These are phyloP conservation scores for Agrochola lychnidis DNA, from an alignment of 2,888 invertebrate genomes.

Conservation along the genomic window DNA sequence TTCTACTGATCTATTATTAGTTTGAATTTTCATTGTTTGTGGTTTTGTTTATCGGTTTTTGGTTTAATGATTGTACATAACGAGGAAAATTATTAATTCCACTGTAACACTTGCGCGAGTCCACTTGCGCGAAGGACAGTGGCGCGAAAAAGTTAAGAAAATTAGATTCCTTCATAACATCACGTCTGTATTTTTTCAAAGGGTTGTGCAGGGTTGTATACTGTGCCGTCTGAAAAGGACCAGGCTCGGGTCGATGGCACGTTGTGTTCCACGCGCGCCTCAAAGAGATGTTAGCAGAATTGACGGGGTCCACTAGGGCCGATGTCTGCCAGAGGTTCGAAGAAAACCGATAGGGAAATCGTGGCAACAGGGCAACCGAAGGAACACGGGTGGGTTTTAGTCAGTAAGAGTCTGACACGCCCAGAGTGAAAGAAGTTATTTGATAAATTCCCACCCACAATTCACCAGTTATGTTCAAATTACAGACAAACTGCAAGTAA, in stretches of 20 bases:
- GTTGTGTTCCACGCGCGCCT: no score
- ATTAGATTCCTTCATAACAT: not conserved
- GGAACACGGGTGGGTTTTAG: no score
- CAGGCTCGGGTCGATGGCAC: no score
- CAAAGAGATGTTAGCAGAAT: no score
- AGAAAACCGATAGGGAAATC: no score
- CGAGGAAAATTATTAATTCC: not conserved
- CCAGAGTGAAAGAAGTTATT: no score
- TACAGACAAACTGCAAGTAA: not conserved
- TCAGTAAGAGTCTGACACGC: no score
- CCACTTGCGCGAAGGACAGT: not conserved
- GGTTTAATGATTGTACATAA: not conserved
- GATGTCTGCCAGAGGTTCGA: no score
- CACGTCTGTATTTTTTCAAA: not conserved
- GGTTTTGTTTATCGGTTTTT: not conserved
- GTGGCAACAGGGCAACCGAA: no score
- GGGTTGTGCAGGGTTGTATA: not conserved
- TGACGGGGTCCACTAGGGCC: no score
- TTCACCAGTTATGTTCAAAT: not conserved
- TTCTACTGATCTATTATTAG: slow-evolving; percentile 56
- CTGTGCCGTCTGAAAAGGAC: no score
- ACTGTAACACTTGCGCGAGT: not conserved
- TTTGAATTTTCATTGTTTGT: slow-evolving; percentile 23
- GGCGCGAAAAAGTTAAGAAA: not conserved
- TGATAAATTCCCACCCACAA: no score